Evolutionary conservation across 2,797 vertebrate genomes (phyloP).

Genomic region (Thripadectes ignobilis): DNA sequence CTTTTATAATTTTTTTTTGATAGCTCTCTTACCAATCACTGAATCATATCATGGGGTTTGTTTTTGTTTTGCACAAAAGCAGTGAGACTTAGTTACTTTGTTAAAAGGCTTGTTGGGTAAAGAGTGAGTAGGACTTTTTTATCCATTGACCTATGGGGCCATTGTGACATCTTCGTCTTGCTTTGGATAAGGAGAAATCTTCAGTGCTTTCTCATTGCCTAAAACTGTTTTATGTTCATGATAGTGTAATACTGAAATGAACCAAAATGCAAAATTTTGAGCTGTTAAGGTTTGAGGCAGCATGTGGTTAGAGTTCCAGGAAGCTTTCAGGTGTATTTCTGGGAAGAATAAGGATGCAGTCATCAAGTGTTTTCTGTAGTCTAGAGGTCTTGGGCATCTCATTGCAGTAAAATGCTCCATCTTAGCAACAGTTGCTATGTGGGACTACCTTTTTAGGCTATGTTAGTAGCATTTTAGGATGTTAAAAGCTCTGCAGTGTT

Average conservation of each 20-base stretch:
- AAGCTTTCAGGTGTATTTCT: not conserved
- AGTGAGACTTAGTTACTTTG: not conserved
- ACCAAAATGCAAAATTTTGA: not conserved
- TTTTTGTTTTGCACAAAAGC: not conserved
- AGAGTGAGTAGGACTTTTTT: rapidly evolving
- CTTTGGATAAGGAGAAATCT: not conserved
- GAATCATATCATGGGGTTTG: not conserved
- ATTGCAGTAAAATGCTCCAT: not conserved
- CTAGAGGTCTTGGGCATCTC: not conserved
- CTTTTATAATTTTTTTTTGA: not conserved
- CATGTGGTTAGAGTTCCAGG: not conserved
- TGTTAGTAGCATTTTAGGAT: not conserved
- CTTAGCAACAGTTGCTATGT: constrained; percentile 62
- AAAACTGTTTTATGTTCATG: not conserved
- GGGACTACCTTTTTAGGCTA: not conserved
- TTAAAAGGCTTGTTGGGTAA: not conserved
- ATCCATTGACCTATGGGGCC: not conserved
- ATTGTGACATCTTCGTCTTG: not conserved
- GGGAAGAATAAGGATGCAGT: not conserved
- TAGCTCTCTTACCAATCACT: not conserved
- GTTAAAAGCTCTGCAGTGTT: constrained; percentile 23
- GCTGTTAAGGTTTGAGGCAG: not conserved
- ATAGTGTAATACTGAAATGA: not conserved
- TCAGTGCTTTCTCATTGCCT: not conserved
- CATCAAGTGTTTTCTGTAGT: not conserved